These are phyloP conservation scores for Novumbra hubbsi DNA, from an alignment of 2,797 vertebrate genomes.

Conservation along the genomic window DNA sequence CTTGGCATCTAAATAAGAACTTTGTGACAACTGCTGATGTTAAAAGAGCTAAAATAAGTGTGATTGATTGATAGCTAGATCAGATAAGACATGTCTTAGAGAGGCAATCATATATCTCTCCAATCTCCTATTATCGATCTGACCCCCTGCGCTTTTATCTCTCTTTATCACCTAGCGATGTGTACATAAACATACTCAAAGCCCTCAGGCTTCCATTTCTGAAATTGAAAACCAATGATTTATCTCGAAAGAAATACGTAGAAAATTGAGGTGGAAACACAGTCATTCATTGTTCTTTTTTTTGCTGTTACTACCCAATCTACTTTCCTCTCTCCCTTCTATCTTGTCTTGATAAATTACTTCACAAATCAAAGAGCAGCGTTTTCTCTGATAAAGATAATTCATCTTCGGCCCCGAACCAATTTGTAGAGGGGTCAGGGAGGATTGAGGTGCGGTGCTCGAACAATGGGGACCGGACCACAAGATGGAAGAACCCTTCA, in stretches of 20 bases:
- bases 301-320: not conserved
- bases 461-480: not conserved
- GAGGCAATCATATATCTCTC: slow-evolving; percentile 5
- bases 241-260: not conserved
- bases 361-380: not conserved
- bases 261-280: slow-evolving; percentile 1
- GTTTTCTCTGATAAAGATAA: slow-evolving; percentile 2
- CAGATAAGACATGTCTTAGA: not conserved
- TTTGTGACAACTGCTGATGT: too few relatives aligned
- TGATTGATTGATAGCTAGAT: not conserved
- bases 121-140: slow-evolving; percentile 3
- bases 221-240: not conserved
- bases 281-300: slow-evolving; percentile 1
- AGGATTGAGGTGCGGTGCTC: not conserved
- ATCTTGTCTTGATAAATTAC: not conserved
- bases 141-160: not conserved
- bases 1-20: too few relatives aligned
- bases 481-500: slow-evolving; percentile 2
- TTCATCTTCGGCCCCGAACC: not conserved
- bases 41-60: too few relatives aligned
- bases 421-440: not conserved
- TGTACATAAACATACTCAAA: not conserved
- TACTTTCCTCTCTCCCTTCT: not conserved
- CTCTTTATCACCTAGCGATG: not conserved
- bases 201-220: not conserved